A percentile compares a stretch with the other conserved stretches of the same genome.
Conservation (phyloP, 2,113 vertebrate genomes). For the Ceyx cyanopectus region DNA sequence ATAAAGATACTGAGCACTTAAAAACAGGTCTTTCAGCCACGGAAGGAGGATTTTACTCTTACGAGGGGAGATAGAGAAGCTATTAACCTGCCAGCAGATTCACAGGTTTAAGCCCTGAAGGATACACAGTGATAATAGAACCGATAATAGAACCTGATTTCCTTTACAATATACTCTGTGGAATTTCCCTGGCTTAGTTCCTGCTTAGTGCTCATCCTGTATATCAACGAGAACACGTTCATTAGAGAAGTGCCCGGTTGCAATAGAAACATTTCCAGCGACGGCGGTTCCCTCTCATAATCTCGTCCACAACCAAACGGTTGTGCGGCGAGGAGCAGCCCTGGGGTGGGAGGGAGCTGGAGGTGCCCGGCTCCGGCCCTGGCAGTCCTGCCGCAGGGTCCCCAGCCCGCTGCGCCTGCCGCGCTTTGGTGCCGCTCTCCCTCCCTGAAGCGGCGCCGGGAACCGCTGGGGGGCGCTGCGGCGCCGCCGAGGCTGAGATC, state of each 20-base stretch:
- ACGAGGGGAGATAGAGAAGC: neutral
- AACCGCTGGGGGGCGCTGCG: neutral
- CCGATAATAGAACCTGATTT: neutral
- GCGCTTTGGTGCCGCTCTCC: neutral
- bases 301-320: too few species aligned
- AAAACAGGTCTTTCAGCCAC: neutral
- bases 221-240: accelerated
- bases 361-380: too few species aligned
- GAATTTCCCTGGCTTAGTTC: neutral
- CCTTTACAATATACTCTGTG: neutral
- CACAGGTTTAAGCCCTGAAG: neutral
- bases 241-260: accelerated
- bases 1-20: neutral
- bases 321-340: neutral
- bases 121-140: neutral
- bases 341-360: neutral
- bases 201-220: neutral
- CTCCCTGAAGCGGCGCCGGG: neutral
- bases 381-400: neutral
- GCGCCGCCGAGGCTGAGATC: neutral
- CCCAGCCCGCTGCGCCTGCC: neutral
- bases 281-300: neutral
- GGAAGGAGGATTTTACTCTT: neutral
- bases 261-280: accelerated
- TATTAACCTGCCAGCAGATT: neutral